phyloP scores from a whole-genome alignment of 2,888 invertebrate genomes.

The Mesorhabditis sp. region DNA sequence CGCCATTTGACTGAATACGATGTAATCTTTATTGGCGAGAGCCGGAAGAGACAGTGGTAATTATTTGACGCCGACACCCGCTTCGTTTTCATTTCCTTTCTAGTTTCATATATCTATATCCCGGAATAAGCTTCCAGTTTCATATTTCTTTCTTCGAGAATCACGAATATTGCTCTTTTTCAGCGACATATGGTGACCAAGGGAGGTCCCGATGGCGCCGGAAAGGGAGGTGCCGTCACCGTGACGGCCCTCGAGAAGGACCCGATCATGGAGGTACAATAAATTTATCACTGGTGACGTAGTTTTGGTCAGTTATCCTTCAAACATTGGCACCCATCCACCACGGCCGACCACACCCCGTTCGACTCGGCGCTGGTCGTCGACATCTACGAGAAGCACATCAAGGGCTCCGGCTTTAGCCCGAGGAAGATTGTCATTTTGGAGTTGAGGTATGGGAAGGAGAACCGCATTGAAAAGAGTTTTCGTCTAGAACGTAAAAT shows the following conservation, averaged over 20 bases:
- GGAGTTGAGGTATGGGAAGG: constrained; percentile 34
- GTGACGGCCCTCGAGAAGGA: constrained; percentile 19
- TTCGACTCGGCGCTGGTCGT: constrained; percentile 37
- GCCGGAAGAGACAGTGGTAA: too few species aligned
- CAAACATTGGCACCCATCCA: constrained; percentile 87
- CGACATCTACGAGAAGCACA: constrained; percentile 42
- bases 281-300: background rate
- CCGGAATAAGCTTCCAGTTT: too few species aligned
- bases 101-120: too few species aligned
- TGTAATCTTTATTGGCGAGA: too few species aligned
- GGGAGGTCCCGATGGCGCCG: constrained; percentile 37
- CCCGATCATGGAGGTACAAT: constrained; percentile 17
- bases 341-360: constrained; percentile 56
- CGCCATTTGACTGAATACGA: too few species aligned
- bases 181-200: background rate
- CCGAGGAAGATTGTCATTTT: constrained; percentile 39
- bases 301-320: constrained; percentile 73
- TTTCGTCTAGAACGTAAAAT: background rate
- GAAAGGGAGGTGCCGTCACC: constrained; percentile 9
- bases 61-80: too few species aligned
- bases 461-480: too few species aligned
- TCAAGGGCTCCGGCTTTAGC: constrained; percentile 49
- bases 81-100: too few species aligned
- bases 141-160: too few species aligned
- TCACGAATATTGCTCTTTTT: too few species aligned